Conservation (phyloP, 2,797 vertebrate species). For the Peromyscus melanophrys region DNA sequence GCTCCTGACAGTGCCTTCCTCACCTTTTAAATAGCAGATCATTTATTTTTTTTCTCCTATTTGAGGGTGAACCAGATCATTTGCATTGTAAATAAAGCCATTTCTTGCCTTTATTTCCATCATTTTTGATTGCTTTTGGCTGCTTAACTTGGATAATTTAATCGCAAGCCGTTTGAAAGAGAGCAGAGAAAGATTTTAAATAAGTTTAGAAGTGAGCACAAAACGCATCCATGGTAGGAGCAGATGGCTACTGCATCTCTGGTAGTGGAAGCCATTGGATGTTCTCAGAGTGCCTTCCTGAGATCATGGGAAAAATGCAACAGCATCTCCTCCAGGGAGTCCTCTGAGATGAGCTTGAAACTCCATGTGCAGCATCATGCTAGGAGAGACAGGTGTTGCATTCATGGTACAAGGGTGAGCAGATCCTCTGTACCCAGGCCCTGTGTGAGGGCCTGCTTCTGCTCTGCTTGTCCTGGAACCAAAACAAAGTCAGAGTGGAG, state of each 20-base stretch:
- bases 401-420: background rate
- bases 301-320: background rate
- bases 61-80: conserved; percentile 80
- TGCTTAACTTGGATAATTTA: conserved; percentile 76
- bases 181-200: conserved; percentile 75
- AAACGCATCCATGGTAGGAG: conserved; percentile 43
- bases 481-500: background rate
- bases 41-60: conserved; percentile 74
- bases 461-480: background rate
- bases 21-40: conserved; percentile 64
- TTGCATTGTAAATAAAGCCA: conserved; percentile 86
- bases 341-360: background rate
- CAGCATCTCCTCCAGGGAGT: background rate
- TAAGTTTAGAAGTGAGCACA: conserved; percentile 69
- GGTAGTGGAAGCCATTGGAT: conserved; percentile 5
- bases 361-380: background rate
- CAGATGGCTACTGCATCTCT: conserved; percentile 35
- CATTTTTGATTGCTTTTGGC: conserved; percentile 81
- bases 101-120: conserved; percentile 81
- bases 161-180: conserved; percentile 80
- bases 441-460: rapidly evolving
- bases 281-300: background rate
- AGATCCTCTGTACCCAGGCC: background rate
- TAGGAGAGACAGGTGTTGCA: background rate
- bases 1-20: conserved; percentile 55